Base-by-base conservation (phyloP, 2,113 vertebrate species). In the Neodontobutis hainanensis region DNA sequence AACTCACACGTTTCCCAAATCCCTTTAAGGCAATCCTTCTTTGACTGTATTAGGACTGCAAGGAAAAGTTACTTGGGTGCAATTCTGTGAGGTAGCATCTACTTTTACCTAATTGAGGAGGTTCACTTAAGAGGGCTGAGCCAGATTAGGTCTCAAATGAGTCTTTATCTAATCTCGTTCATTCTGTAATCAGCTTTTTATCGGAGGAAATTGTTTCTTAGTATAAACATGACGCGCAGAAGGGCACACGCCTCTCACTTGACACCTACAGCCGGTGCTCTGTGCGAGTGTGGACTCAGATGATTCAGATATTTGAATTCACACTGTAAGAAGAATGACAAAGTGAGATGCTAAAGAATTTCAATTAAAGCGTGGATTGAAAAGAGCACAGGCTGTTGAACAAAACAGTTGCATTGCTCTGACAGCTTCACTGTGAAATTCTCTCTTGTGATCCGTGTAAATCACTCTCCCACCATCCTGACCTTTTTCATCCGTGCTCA, bases 251-350 rank as follows among this genome's bases (percentile, higher is more conserved):
- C 70, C 75, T 62, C 82, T 88, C 83, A 78, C 81, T 80, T 35
- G 32, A 82, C 89, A 87, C 87, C 86, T 89, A 85, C 87, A 80
- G 60, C 78, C 75, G 35, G 81, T 73, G 64, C 51, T 83, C 61
- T 52, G 70, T 53, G 44, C 47, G 67, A 67, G 38, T 19, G 52
- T 36, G 60, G 42, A 73, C 60, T 64, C 5, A 0, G 55, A 19
- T 56, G 75, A 84, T 73, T 74, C 60, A 72, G 6, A 52, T 42
- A 4, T 60, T 61, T 58, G 27, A 50, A 69, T 60, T 71, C 56
- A 48, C 61, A 45, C 5, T 27, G 58, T 70, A 70, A 58, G 14
- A 32, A 66, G 60, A 43, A 48, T 35, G n/a, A 68, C 14, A 58
- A 72, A 59, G 52, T 5, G 27, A 68, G 65, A 74, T 68, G 48